These are phyloP conservation scores for Drosophila imparisetae DNA, from an alignment of 2,888 invertebrate species.

Conservation along the genomic window DNA sequence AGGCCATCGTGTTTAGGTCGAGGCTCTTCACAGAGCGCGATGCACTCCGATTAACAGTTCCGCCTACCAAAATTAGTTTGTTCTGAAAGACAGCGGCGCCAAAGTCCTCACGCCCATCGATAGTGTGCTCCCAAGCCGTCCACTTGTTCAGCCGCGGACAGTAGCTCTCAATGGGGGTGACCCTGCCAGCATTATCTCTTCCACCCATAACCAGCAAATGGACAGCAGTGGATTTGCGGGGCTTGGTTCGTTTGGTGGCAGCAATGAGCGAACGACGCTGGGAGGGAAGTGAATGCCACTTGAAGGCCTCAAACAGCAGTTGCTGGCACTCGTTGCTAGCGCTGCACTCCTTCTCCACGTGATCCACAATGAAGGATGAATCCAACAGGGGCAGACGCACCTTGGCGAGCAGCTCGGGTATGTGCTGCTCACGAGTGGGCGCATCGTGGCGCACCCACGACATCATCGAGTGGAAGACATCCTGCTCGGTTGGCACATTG, in stretches of 20 bases:
- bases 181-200: conserved; percentile 87
- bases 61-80: no score
- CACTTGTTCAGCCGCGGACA: conserved; percentile 83
- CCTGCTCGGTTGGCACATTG: accelerated
- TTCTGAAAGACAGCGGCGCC: no score
- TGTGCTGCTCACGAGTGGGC: no score
- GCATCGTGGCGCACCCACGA: no score
- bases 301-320: conserved; percentile 96
- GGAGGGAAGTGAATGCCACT: conserved; percentile 93
- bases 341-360: no score
- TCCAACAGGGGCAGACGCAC: no score
- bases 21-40: no score
- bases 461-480: no score
- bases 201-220: conserved; percentile 94
- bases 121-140: conserved; percentile 83
- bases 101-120: conserved; percentile 87
- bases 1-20: no score
- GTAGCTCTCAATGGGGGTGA: conserved; percentile 95
- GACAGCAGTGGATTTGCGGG: conserved; percentile 91
- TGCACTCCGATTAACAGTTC: no score
- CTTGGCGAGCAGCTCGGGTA: no score
- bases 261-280: conserved; percentile 92
- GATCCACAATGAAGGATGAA: no score
- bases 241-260: conserved; percentile 90
- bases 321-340: conserved; percentile 89